A percentile compares a stretch with the other conserved stretches of the same genome.
Evolutionary conservation across 2,113 vertebrate genomes (phyloP).

Genomic region (Rhinichthys klamathensis): DNA sequence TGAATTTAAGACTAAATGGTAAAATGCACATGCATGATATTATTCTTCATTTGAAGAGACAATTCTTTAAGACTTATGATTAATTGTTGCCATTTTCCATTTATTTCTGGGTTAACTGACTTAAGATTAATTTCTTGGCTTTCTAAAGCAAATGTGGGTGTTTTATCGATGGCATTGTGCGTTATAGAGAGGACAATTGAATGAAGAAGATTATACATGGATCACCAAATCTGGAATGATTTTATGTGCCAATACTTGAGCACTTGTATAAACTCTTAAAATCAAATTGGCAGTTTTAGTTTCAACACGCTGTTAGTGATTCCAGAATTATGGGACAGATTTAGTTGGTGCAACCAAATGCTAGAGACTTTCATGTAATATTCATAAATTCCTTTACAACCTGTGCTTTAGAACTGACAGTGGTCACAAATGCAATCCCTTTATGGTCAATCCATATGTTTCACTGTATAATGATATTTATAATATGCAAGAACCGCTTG

Average conservation of each 20-base stretch:
- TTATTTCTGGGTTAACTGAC: background rate
- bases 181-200: background rate
- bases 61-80: background rate
- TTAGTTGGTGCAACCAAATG: background rate
- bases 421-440: slow-evolving; percentile 50
- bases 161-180: background rate
- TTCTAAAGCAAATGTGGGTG: background rate
- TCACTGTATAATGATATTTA: slow-evolving; percentile 44
- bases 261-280: slow-evolving; percentile 17
- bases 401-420: slow-evolving; percentile 16
- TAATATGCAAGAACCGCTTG: slow-evolving; percentile 57
- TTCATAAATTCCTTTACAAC: background rate
- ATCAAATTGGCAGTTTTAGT: slow-evolving; percentile 7
- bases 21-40: background rate
- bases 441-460: slow-evolving; percentile 41
- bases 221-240: slow-evolving; percentile 23
- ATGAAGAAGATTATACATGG: background rate
- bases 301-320: slow-evolving; percentile 1
- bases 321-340: background rate
- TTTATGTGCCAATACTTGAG: slow-evolving; percentile 18
- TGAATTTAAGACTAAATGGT: background rate
- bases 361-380: background rate
- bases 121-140: background rate
- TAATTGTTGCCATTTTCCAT: slow-evolving; percentile 24
- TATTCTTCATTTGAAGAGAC: background rate